Evolutionary conservation across 1,140 invertebrate genomes (phyloP).

Genomic region (Psix sp.): DNA sequence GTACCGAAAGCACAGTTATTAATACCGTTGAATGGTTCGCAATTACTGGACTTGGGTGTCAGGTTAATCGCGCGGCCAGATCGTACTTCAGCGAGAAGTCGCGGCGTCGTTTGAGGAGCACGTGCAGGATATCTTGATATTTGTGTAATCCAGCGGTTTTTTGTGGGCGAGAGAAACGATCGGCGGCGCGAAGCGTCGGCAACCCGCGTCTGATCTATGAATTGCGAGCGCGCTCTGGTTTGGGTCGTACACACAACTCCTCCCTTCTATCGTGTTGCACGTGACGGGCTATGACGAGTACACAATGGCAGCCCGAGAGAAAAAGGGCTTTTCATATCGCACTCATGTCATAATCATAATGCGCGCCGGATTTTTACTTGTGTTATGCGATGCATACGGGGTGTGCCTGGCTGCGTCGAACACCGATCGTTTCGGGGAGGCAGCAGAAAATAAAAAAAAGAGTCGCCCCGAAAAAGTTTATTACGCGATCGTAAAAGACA

Average conservation of each 20-base stretch:
- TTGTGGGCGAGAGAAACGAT: constrained; percentile 14
- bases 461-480: constrained; percentile 36
- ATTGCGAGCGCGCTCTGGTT: constrained; percentile 58
- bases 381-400: constrained; percentile 44
- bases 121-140: constrained; percentile 50
- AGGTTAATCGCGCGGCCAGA: constrained; percentile 13
- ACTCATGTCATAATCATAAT: constrained; percentile 72
- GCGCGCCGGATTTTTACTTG: constrained; percentile 50
- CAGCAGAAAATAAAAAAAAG: constrained; percentile 22
- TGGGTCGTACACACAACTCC: constrained; percentile 39
- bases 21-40: constrained; percentile 9
- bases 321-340: constrained; percentile 64
- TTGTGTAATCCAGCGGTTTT: constrained; percentile 59
- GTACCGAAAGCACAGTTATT: not conserved
- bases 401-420: constrained; percentile 29
- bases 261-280: constrained; percentile 49
- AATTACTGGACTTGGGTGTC: constrained; percentile 22
- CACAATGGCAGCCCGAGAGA: constrained; percentile 70
- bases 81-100: constrained; percentile 10
- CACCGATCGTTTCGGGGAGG: constrained; percentile 19
- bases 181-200: constrained; percentile 59
- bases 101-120: constrained; percentile 15
- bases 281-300: constrained; percentile 70
- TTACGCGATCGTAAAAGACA: constrained; percentile 33
- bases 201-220: constrained; percentile 67